Evolutionary conservation across 2,888 invertebrate genomes (phyloP), one percentile per base, ranked within the genome.

Genomic region (Chalcosyrphus nemorum): DNA sequence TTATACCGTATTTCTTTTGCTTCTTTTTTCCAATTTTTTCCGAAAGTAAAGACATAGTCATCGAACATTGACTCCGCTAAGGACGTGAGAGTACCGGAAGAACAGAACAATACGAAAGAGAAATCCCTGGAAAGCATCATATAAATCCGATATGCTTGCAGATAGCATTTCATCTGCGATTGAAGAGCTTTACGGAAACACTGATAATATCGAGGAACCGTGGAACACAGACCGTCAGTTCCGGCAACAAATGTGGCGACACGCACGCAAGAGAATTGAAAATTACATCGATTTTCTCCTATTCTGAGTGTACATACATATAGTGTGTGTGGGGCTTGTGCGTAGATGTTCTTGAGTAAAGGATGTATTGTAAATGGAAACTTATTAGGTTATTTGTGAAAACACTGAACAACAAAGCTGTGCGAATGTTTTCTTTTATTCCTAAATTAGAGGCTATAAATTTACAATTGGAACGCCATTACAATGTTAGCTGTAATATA

Each of bases 111-210:
- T 75, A 24, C 52, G 27, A 74, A 38, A 74, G 15, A 52, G 15
- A 65, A 65, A 74, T 68, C 66, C 80, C 52, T 61, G 43, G 38
- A 29, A 72, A 54, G 61, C 32, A 66, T 59, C 59, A 56, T 75
- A 75, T 81, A 81, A 81, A 75, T 68, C 74, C 74, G 61, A 75
- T 75, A 61, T 75, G 74, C 66, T 68, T 81, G 61, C 75, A 66
- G 66, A 81, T 75, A 81, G 45, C 80, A 61, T 80, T 80, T 80
- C 54, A 80, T 80, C 74, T 74, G 65, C 57, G 80, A 74, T 80
- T 80, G 66, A 80, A 74, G 59, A 80, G 80, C 80, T 74, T 74
- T 61, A 43, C 66, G 54, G 43, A 54, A 68, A 61, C 24, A 45
- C 52, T 15, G 61, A 81, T 81, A 81, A 68, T 61, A 74, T 61